Percentiles rank a stretch among this genome's conserved stretches.
Evolutionary conservation across 2,797 vertebrate genomes (phyloP).

Genomic region (Orestias chungarensis): DNA sequence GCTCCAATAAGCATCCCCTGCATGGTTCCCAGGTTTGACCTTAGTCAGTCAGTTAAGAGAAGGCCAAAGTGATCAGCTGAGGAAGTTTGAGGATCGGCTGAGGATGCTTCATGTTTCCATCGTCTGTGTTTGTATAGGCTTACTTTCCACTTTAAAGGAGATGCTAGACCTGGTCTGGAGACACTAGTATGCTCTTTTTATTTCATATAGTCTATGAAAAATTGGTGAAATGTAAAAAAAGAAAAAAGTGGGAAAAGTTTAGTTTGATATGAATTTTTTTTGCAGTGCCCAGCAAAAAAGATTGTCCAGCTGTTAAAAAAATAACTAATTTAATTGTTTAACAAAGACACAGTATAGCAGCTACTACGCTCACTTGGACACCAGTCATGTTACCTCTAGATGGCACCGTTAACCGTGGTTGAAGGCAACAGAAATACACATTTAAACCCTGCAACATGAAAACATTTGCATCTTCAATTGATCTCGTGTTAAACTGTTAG

Average conservation of each 20-base stretch:
- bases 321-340: not conserved
- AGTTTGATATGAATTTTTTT: no score
- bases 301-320: no score
- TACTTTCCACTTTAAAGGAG: not conserved
- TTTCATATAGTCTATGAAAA: no score
- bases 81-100: not conserved
- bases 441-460: conserved; percentile 11
- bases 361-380: not conserved
- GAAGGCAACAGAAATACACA: conserved; percentile 13
- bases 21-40: not conserved
- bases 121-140: not conserved
- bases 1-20: not conserved
- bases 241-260: no score
- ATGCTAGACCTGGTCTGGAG: not conserved
- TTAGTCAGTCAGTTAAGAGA: not conserved
- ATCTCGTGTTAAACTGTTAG: not conserved
- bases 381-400: conserved; percentile 51
- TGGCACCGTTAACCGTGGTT: conserved; percentile 52
- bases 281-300: no score
- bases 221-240: no score
- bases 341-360: not conserved
- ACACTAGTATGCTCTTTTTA: no score
- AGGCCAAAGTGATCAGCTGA: not conserved
- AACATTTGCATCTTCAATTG: conserved; percentile 8
- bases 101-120: not conserved